Percentiles rank a stretch among this genome's conserved stretches.
Conservation (phyloP, 2,888 invertebrate genomes). For the Lasioglossum oenotherae region DNA sequence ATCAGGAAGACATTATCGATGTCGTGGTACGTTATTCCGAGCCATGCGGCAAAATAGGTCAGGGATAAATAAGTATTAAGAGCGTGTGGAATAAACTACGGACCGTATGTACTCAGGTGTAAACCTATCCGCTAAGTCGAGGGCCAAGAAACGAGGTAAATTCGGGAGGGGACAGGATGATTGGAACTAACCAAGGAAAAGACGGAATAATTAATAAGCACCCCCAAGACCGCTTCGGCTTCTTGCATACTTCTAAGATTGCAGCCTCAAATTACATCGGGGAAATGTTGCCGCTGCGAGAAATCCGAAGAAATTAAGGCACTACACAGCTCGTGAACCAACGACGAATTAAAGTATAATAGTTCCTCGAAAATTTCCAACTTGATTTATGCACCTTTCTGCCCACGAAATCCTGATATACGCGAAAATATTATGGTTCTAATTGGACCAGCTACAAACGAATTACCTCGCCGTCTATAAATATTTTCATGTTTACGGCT, state of each 20-base stretch:
- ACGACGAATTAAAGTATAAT: conserved; percentile 39
- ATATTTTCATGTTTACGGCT: neutral
- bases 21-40: conserved; percentile 50
- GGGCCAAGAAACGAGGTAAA: neutral
- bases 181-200: conserved; percentile 23
- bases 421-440: conserved; percentile 35
- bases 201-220: conserved; percentile 63
- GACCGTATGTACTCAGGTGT: conserved; percentile 41
- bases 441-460: neutral
- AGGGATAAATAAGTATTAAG: conserved; percentile 70
- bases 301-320: conserved; percentile 43
- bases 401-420: conserved; percentile 37
- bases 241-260: conserved; percentile 29
- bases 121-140: conserved; percentile 47
- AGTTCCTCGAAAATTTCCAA: conserved; percentile 48
- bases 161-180: conserved; percentile 20
- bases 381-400: conserved; percentile 41
- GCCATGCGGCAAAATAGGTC: conserved; percentile 59
- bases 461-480: neutral
- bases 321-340: neutral
- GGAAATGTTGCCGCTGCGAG: conserved; percentile 42
- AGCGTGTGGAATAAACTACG: conserved; percentile 61
- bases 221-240: conserved; percentile 32
- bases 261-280: conserved; percentile 51
- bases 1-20: conserved; percentile 61